Percentiles rank a stretch among this genome's conserved stretches.
These are phyloP conservation scores for Emydoidea blandingii DNA, from an alignment of 2,797 vertebrate genomes.

Conservation along the genomic window DNA sequence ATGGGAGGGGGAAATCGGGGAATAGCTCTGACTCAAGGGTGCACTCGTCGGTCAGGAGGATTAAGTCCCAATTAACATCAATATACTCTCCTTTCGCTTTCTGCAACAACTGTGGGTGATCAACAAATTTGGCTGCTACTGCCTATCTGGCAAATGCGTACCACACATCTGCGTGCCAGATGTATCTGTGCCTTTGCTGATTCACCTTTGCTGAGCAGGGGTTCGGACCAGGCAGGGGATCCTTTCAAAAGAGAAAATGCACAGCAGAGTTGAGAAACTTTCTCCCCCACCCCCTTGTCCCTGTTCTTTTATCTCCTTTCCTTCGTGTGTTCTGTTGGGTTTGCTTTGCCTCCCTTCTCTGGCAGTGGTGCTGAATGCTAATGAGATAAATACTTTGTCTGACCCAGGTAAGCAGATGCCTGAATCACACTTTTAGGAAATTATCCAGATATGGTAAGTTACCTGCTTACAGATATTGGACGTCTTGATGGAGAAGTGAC, in stretches of 20 bases:
- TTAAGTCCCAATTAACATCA: not conserved
- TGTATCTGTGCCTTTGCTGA: not conserved
- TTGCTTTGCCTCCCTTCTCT: not conserved
- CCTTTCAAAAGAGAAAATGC: not conserved
- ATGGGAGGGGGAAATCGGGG: not conserved
- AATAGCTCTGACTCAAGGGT: not conserved
- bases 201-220: not conserved
- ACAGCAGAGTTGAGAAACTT: not conserved
- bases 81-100: not conserved
- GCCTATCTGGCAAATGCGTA: not conserved
- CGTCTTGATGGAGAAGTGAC: too few species aligned
- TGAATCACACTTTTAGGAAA: not conserved
- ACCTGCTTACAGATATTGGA: not conserved
- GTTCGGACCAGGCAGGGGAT: not conserved
- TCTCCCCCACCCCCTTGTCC: not conserved
- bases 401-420: accelerated
- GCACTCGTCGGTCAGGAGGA: not conserved
- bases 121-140: not conserved
- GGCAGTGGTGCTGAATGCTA: accelerated
- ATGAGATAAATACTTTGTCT: not conserved
- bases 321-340: not conserved
- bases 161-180: not conserved
- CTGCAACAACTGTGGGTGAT: not conserved
- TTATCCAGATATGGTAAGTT: not conserved
- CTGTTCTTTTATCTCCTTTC: accelerated